Base-by-base conservation (phyloP, 2,113 vertebrate species). In the Gavialis gangeticus region DNA sequence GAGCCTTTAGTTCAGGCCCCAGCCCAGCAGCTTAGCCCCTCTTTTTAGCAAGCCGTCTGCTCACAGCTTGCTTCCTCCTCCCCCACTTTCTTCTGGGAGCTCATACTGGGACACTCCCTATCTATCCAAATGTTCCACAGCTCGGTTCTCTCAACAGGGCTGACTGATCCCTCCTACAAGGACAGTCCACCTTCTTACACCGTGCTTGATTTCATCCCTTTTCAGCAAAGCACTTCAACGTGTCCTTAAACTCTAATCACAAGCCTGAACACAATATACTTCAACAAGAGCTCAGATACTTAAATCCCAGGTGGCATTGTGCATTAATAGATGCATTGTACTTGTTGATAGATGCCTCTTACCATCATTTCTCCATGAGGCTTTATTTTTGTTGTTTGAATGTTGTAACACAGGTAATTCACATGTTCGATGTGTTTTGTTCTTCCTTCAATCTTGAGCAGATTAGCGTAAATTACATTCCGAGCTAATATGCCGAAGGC, bases 291-390 rank as follows among this genome's bases (percentile, higher is more conserved):
- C 83, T 76, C 80, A 87, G 54, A 28, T 85, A 18, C 37, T 85
- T 83, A 58, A 67, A 28, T 34, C 46, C 18, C 27, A 92, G 73
- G 27, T 85, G 73, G 56, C 82, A 28, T 12, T 12, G 22, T 84
- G 55, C 4, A 12, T 3, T 30, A 7, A 14, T 55, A 57, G 5
- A 25, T 80, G 71, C 77, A 79, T 1, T 1, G 6, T 19, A 46
- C 59, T 76, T 78, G 37, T 12, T 59, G 14, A 73, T 82, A 76
- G 30, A 10, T 6, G 21, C 13, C 11, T 37, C 3, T 37, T 73
- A 14, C 34, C 34, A 46, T 13, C 69, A 37, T 25, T 73, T 82
- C 1, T 0, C 24, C 63, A 6, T 0, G 0, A 67, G 19, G 55
- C 78, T 78, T 86, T 5, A 34, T 64, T 80, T 46, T 46, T 46